These are phyloP conservation scores for Paramormyrops kingsleyae DNA, from an alignment of 2,113 vertebrate species.

Conservation along the genomic window DNA sequence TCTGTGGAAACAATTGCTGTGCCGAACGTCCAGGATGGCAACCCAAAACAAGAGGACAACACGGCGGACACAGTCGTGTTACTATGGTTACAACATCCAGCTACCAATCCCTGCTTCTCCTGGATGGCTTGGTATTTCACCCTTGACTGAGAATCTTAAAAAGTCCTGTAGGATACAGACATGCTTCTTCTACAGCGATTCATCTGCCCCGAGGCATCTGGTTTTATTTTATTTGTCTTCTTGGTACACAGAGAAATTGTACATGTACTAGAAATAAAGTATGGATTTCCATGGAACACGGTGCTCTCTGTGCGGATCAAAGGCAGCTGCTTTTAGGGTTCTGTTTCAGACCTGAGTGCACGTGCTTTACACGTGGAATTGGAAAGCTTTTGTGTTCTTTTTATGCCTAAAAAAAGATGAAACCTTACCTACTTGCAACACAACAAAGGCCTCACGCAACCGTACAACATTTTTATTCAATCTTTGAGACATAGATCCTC, in stretches of 20 bases:
- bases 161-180: not conserved
- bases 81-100: not conserved
- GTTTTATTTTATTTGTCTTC: not conserved
- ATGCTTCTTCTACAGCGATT: not conserved
- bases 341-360: not conserved
- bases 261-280: not conserved
- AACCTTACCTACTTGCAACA: not conserved
- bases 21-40: not conserved
- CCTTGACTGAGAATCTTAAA: not conserved
- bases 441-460: conserved; percentile 3
- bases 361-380: not conserved
- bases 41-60: not conserved
- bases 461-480: conserved; percentile 15
- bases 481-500: not conserved
- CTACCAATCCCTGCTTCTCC: not conserved
- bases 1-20: not conserved
- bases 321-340: not conserved
- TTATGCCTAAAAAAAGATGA: conserved; percentile 6
- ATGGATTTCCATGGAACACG: not conserved
- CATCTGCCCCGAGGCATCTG: not conserved
- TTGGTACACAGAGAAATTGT: not conserved
- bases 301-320: conserved; percentile 10
- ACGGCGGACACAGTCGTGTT: not conserved
- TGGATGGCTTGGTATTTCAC: not conserved
- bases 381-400: not conserved